These are phyloP conservation scores for Emydoidea blandingii DNA, from an alignment of 2,797 vertebrate species.

Conservation along the genomic window DNA sequence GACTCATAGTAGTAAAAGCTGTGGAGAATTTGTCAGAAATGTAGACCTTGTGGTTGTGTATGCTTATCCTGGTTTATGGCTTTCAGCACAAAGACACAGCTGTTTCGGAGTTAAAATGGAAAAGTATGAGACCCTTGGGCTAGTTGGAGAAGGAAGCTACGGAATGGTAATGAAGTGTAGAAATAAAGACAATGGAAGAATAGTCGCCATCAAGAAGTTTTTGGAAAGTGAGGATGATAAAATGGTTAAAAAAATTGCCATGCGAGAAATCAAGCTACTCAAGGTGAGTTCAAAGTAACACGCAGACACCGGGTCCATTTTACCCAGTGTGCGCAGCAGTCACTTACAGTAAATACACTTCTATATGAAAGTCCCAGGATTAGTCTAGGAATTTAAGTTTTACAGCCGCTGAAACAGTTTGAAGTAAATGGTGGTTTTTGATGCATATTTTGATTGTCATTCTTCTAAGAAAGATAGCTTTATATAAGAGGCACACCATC, in stretches of 20 bases:
- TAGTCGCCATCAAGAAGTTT: conserved; percentile 91
- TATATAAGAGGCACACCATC: not conserved
- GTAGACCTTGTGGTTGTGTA: not conserved
- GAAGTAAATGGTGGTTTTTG: not conserved
- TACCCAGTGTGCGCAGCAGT: not conserved
- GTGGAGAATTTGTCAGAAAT: not conserved
- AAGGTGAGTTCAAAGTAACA: conserved; percentile 77
- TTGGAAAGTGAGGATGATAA: conserved; percentile 88
- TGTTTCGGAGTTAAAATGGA: conserved; percentile 81
- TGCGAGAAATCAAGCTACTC: conserved; percentile 88
- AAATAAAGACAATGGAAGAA: conserved; percentile 84
- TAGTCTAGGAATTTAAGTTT: not conserved
- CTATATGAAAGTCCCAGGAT: not conserved
- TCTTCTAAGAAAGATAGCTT: not conserved
- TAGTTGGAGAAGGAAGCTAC: conserved; percentile 88
- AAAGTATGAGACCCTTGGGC: conserved; percentile 87
- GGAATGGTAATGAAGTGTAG: conserved; percentile 88
- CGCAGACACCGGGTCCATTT: not conserved
- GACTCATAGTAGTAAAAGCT: not conserved
- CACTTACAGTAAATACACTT: not conserved
- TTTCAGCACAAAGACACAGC: conserved; percentile 38
- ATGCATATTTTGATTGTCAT: not conserved
- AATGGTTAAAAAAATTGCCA: conserved; percentile 89
- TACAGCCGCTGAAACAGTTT: not conserved
- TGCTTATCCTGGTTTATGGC: conserved; percentile 14